phyloP scores from a whole-genome alignment of 2,797 vertebrate species.

The Florisuga fusca region DNA sequence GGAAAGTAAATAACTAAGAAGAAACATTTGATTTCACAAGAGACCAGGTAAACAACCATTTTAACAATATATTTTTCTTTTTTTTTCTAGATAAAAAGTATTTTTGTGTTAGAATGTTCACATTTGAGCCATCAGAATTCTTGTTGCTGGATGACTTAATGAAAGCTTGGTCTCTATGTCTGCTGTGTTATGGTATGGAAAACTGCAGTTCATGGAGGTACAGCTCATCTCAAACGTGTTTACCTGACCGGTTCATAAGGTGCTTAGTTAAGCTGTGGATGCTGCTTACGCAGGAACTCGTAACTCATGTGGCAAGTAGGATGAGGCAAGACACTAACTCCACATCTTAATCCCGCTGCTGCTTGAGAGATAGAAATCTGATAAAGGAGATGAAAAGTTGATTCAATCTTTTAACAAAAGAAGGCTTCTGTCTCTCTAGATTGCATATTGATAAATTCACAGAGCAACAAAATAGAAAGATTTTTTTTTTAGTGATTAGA shows the following conservation, averaged over 20 bases:
- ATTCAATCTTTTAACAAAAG: constrained; percentile 38
- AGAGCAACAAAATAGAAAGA: not conserved
- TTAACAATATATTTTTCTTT: not conserved
- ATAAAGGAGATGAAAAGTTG: constrained; percentile 54
- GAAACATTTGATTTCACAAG: not conserved
- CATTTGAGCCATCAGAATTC: not conserved
- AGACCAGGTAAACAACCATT: not conserved
- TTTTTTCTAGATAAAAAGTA: not conserved
- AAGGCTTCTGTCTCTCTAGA: constrained; percentile 18
- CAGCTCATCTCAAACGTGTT: not conserved
- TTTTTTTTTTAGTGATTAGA: not conserved
- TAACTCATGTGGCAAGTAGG: constrained; percentile 18
- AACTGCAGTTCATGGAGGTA: not conserved
- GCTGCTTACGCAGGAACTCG: not conserved
- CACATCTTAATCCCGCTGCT: constrained; percentile 17
- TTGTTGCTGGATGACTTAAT: not conserved
- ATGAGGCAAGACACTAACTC: constrained; percentile 53
- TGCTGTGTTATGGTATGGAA: not conserved
- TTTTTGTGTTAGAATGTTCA: not conserved
- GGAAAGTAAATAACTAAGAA: not conserved
- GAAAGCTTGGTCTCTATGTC: not conserved
- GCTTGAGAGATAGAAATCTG: constrained; percentile 32
- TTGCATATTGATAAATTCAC: not conserved
- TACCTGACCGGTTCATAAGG: not conserved
- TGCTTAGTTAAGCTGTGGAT: constrained; percentile 18